phyloP scores from a whole-genome alignment of 2,888 invertebrate species.

The Himalopsyche anomala region DNA sequence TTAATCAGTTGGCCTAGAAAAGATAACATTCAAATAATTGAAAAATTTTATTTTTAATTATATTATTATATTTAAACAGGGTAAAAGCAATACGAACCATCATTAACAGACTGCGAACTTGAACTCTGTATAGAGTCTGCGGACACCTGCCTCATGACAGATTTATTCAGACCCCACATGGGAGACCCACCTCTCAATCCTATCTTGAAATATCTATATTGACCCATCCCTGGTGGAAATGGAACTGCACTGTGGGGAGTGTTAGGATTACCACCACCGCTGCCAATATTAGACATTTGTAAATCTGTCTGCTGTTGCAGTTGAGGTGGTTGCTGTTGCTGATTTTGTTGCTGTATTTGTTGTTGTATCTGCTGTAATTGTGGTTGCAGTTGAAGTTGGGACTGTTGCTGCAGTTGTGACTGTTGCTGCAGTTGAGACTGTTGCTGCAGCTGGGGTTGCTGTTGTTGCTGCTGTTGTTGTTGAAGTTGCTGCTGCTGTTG shows the following conservation, averaged over 20 bases:
- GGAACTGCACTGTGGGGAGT: conserved; percentile 79
- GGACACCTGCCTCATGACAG: conserved; percentile 64
- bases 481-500: conserved; percentile 67
- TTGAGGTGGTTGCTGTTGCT: conserved; percentile 37
- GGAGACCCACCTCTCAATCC: conserved; percentile 82
- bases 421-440: conserved; percentile 68
- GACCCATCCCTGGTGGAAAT: conserved; percentile 77
- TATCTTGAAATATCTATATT: conserved; percentile 79
- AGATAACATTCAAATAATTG: neutral
- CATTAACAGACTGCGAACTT: conserved; percentile 48
- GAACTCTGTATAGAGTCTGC: conserved; percentile 51
- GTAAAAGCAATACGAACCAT: conserved; percentile 29
- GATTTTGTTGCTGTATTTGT: conserved; percentile 20
- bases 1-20: conserved; percentile 66
- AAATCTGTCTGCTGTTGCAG: conserved; percentile 56
- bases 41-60: neutral
- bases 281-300: conserved; percentile 50
- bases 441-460: conserved; percentile 67
- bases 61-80: neutral
- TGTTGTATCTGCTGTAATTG: conserved; percentile 58
- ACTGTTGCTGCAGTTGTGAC: conserved; percentile 65
- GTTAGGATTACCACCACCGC: conserved; percentile 69
- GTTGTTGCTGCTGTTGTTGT: conserved; percentile 69
- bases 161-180: conserved; percentile 76
- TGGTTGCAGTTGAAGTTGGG: conserved; percentile 61